Evolutionary conservation across 2,113 vertebrate species (phyloP), one percentile per base, ranked within the genome.

Genomic region (Mesitornis unicolor): DNA sequence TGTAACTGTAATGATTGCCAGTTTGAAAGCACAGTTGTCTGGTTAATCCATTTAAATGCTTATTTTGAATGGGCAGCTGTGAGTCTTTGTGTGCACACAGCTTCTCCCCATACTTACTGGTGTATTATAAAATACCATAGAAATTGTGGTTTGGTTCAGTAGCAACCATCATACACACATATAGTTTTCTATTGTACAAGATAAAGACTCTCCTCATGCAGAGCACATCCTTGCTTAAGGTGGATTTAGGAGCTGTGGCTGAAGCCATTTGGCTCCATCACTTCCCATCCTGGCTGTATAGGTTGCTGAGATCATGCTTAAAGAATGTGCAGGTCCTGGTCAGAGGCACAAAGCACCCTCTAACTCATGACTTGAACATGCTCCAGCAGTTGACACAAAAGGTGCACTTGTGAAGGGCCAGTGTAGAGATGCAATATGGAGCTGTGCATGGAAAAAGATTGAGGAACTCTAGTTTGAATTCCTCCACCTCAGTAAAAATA

Each of bases 21-120:
- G 50, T 93, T 81, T 94, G 88, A 90, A 90, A 90, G 68, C 67
- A 47, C 75, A 77, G 75, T 93, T 95, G 68, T 77, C 90, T 93
- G 51, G 31, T 86, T 94, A 92, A 95, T 95, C 87, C 75, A 64
- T 93, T 94, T 88, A 88, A 95, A 86, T 95, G 60, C 87, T 90
- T 83, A 84, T 94, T 96, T 96, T 86, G 51, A 90, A 90, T 77
- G 79, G 90, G 71, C 85, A 95, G 84, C 93, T 84, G 70, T 86
- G 59, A 87, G 63, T 35, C 67, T 77, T 95, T 90, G 79, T 93
- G 79, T 80, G 60, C 80, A 48, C 9, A 4, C 56, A 75, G 80
- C 83, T 95, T 92, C 64, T 95, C 68, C 42, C 26, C 83, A 10
- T 67, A 35, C 63, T 90, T 85, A 48, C 29, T 79, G 53, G 40